Evolutionary conservation across 2,888 invertebrate genomes (phyloP), one percentile per base, ranked within the genome.

Genomic region (Oscheius sp.): DNA sequence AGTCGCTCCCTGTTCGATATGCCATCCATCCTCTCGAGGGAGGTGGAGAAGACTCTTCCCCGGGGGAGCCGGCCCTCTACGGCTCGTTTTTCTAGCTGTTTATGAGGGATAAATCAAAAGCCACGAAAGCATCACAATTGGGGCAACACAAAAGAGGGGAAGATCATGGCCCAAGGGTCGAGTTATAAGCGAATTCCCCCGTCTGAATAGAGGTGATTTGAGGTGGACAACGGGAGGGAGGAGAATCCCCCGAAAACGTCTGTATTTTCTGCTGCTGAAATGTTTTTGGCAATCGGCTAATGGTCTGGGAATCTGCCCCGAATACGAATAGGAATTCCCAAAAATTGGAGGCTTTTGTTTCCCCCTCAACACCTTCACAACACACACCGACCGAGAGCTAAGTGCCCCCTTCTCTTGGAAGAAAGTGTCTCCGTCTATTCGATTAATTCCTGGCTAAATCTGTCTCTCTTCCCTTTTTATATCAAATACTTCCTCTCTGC

Each of bases 81-180:
- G 25, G 12, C 43, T 43, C 61, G 45, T 61, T 61, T 41, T 35
- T 61, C 61, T 61, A 18, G 46, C 45, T 63, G 63, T 63, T 63
- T 63, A 63, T 63, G 63, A 66, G 49, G 66, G 49, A 66, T 66
- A 66, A 66, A 66, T 66, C 66, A 66, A 52, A 66, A 52, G 13
- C 55, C 6, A 49, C 16, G n/a, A 35, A 35, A 35, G 9, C 35
- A 35, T 35, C 21, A 5, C 6, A 13, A 21, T 7, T 49, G 5
- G 21, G 49, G 5, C 35, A 35, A 35, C 49, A 49, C 23, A 55
- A 25, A 55, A 55, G 25, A 25, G 55, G 25, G 23, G 55, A 13
- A 49, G 21, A 13, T 49, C 2, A 13, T 5, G 49, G 21, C 5
- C 16, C 2, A 49, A 2, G n/a, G 13, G 5, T 13, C 49, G 49